These are phyloP conservation scores for Phyllotreta cruciferae DNA, from an alignment of 2,888 invertebrate species.

Conservation along the genomic window DNA sequence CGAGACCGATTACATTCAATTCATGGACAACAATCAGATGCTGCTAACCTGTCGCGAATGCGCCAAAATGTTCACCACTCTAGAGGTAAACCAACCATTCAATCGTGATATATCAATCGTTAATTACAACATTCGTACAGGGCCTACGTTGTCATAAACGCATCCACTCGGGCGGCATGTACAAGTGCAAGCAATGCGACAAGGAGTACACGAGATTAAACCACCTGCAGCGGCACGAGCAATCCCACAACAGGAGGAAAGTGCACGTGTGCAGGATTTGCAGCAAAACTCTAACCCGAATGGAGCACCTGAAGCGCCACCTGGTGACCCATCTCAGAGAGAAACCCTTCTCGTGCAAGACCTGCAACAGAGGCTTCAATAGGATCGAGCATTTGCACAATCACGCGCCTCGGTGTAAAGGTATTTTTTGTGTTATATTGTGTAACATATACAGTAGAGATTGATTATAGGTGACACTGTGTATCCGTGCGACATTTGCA, in stretches of 20 bases:
- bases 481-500: constrained; percentile 61
- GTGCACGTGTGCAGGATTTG: constrained; percentile 59
- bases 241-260: constrained; percentile 55
- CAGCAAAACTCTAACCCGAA: constrained; percentile 57
- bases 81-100: constrained; percentile 52
- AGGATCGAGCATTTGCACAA: constrained; percentile 57
- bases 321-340: constrained; percentile 58
- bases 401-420: constrained; percentile 58
- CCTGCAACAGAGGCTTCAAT: constrained; percentile 59
- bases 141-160: constrained; percentile 52
- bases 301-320: constrained; percentile 59
- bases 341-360: constrained; percentile 57
- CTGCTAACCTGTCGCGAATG: constrained; percentile 56
- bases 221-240: constrained; percentile 57
- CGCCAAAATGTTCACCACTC: constrained; percentile 56
- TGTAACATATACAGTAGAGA: neutral
- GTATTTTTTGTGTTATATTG: no score
- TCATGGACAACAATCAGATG: constrained; percentile 57
- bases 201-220: constrained; percentile 56
- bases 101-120: constrained; percentile 16
- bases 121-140: constrained; percentile 9
- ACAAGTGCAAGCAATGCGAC: constrained; percentile 58
- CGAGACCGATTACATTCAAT: constrained; percentile 55
- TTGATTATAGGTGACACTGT: constrained; percentile 54
- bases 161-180: constrained; percentile 54